Percentiles rank a stretch among this genome's conserved stretches.
These are phyloP conservation scores for Caenorhabditis uteleia DNA, from an alignment of 2,888 invertebrate genomes.

Conservation along the genomic window DNA sequence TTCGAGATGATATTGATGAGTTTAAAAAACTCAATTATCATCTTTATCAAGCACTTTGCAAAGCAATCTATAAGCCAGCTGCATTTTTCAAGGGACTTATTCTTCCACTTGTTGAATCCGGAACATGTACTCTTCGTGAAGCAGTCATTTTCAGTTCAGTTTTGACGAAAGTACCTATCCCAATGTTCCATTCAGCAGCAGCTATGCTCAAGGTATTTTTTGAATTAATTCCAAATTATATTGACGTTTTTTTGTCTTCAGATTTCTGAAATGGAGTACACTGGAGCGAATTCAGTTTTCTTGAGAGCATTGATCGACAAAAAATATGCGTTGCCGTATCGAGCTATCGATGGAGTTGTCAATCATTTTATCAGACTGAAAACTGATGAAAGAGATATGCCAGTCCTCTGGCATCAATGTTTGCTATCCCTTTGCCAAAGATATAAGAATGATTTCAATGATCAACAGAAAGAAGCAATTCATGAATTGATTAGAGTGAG, in stretches of 20 bases:
- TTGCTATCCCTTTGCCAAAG: conserved; percentile 90
- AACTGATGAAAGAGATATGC: conserved; percentile 82
- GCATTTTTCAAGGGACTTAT: conserved; percentile 93
- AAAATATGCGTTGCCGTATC: conserved; percentile 93
- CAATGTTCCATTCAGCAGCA: conserved; percentile 91
- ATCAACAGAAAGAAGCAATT: conserved; percentile 88
- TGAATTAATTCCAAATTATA: background rate
- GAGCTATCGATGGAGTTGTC: conserved; percentile 91
- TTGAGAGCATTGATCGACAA: conserved; percentile 91
- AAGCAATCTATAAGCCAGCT: conserved; percentile 92
- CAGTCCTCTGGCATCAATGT: conserved; percentile 96
- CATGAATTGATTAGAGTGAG: conserved; percentile 77
- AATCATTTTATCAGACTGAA: conserved; percentile 92
- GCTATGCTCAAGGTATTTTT: conserved; percentile 75
- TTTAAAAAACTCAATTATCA: conserved; percentile 95
- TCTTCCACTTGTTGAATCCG: conserved; percentile 78
- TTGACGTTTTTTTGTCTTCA: conserved; percentile 76
- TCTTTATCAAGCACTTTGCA: conserved; percentile 89
- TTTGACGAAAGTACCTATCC: conserved; percentile 87
- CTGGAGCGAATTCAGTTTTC: conserved; percentile 93
- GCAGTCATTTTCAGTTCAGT: conserved; percentile 93
- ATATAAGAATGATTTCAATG: conserved; percentile 91
- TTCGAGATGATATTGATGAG: conserved; percentile 92
- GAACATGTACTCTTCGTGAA: conserved; percentile 91
- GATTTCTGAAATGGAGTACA: conserved; percentile 96